These are phyloP conservation scores for Masticophis lateralis DNA, from an alignment of 2,797 vertebrate genomes.

Conservation along the genomic window DNA sequence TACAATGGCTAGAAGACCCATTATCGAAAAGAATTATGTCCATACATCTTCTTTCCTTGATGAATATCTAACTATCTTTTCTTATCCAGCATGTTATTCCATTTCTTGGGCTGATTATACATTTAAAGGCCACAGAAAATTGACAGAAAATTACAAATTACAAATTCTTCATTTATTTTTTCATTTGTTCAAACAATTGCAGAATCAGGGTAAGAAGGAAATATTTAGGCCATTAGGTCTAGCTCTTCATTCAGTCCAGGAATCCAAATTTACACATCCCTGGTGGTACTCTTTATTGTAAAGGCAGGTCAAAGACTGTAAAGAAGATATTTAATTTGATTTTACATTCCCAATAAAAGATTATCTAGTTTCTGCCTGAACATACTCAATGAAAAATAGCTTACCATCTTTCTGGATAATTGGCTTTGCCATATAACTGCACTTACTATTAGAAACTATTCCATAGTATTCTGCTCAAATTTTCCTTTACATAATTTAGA, in stretches of 20 bases:
- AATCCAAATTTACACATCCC: neutral
- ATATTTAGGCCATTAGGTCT: neutral
- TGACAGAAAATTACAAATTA: conserved; percentile 12
- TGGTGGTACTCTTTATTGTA: too few relatives aligned
- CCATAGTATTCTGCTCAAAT: neutral
- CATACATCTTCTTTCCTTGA: neutral
- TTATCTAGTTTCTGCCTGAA: neutral
- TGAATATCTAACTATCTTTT: neutral
- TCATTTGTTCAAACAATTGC: neutral
- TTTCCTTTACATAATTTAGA: neutral
- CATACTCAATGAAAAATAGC: neutral
- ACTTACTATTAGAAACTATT: neutral
- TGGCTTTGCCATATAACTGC: neutral
- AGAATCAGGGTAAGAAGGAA: neutral
- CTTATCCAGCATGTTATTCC: neutral
- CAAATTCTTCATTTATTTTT: conserved; percentile 22
- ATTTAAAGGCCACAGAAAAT: neutral
- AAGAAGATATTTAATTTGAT: too few relatives aligned
- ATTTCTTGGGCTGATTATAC: neutral
- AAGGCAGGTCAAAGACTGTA: too few relatives aligned
- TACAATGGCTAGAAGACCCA: neutral
- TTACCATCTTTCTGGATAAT: neutral
- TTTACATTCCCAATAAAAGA: neutral
- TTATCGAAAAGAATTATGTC: neutral
- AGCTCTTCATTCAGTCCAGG: neutral